phyloP scores from a whole-genome alignment of 1,140 invertebrate genomes.

The Papilio xuthus region DNA sequence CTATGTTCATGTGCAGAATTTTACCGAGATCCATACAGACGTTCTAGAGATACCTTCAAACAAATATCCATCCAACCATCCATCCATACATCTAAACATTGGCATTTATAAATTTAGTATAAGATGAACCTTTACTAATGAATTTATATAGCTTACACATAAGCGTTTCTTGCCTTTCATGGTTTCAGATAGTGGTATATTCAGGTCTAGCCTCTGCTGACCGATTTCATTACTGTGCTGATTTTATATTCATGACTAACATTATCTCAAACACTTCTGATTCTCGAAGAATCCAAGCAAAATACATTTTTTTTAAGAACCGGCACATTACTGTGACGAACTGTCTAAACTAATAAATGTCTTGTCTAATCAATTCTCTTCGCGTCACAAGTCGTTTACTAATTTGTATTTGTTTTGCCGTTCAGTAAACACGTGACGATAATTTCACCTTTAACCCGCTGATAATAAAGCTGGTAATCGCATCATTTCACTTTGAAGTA shows the following conservation, averaged over 20 bases:
- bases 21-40: too few species aligned
- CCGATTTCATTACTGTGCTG: neutral
- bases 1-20: too few species aligned
- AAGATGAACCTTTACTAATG: too few species aligned
- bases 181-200: neutral
- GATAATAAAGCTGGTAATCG: conserved; percentile 7
- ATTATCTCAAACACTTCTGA: too few species aligned
- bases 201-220: too few species aligned
- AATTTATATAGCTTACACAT: neutral
- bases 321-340: conserved; percentile 26
- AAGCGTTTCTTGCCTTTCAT: neutral
- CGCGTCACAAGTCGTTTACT: conserved; percentile 24
- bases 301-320: neutral
- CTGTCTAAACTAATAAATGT: conserved; percentile 31
- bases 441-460: neutral
- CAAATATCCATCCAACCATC: too few species aligned
- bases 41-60: too few species aligned
- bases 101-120: too few species aligned
- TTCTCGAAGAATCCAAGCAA: neutral
- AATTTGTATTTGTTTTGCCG: conserved; percentile 5
- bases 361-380: conserved; percentile 30
- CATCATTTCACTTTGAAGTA: neutral
- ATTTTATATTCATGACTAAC: neutral
- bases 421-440: neutral
- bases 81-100: too few species aligned